Evolutionary conservation across 2,113 vertebrate genomes (phyloP).

Genomic region (Ammospiza nelsoni): DNA sequence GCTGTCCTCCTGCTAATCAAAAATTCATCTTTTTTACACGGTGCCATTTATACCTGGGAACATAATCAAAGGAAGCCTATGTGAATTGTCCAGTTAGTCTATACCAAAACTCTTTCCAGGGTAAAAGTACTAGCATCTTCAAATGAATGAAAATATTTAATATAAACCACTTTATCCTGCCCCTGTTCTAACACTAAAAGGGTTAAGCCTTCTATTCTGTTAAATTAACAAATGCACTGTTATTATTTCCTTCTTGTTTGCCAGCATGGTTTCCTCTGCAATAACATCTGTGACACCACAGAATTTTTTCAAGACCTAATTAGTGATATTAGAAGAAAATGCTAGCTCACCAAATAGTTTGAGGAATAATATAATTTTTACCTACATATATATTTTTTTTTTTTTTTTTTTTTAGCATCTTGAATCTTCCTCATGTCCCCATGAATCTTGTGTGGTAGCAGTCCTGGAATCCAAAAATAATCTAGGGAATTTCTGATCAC

Average conservation of each 20-base stretch:
- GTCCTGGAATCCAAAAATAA: slow-evolving; percentile 65
- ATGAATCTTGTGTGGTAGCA: slow-evolving; percentile 47
- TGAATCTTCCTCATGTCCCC: slow-evolving; percentile 39
- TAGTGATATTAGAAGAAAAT: slow-evolving; percentile 43
- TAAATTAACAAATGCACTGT: slow-evolving; percentile 3
- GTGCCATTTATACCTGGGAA: not conserved
- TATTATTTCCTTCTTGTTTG: slow-evolving; percentile 35
- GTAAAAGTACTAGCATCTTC: not conserved
- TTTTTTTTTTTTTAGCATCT: slow-evolving; percentile 23
- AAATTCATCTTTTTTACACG: not conserved
- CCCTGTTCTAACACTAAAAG: not conserved
- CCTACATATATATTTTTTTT: too few species aligned
- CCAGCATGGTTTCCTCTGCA: slow-evolving; percentile 44
- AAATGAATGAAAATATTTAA: not conserved
- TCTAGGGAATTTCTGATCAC: slow-evolving; percentile 53
- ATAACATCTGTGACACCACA: slow-evolving; percentile 19
- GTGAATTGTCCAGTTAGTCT: not conserved
- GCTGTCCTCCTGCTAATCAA: not conserved
- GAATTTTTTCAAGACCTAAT: slow-evolving; percentile 51
- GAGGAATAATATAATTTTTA: slow-evolving; percentile 39
- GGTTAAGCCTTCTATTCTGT: slow-evolving; percentile 7
- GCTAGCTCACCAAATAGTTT: slow-evolving; percentile 44
- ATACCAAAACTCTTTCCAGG: not conserved
- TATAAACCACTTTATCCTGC: not conserved
- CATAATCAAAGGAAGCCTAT: not conserved